Conservation (phyloP, 2,797 vertebrate species). For the Sebastes oblongus region DNA sequence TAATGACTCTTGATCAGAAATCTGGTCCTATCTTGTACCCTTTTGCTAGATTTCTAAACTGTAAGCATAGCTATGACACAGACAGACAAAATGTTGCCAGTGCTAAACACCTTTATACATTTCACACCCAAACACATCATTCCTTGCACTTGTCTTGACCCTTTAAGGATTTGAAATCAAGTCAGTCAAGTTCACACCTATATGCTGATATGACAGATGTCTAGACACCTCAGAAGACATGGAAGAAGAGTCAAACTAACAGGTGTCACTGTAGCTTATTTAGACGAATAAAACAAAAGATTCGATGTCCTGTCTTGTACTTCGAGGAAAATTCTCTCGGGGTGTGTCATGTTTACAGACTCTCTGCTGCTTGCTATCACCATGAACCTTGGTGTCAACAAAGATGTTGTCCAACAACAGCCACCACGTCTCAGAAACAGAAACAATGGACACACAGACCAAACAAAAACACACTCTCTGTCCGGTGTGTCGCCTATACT, state of each 20-base stretch:
- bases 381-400: conserved; percentile 46
- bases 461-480: conserved; percentile 55
- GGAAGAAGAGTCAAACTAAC: neutral
- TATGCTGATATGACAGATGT: neutral
- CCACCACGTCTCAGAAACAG: neutral
- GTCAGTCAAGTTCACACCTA: neutral
- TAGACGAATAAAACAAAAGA: neutral
- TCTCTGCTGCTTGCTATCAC: conserved; percentile 8
- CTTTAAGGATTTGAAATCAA: neutral
- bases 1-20: neutral
- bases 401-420: conserved; percentile 34
- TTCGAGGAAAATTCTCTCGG: neutral
- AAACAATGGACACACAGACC: conserved; percentile 60
- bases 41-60: neutral
- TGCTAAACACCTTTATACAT: neutral
- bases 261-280: conserved; percentile 20
- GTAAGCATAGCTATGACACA: neutral
- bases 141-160: neutral
- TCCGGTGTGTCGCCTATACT: conserved; percentile 47
- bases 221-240: neutral
- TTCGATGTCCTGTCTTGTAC: neutral
- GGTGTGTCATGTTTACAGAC: conserved; percentile 47
- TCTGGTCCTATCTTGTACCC: neutral
- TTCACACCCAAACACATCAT: neutral
- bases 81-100: neutral